phyloP scores from a whole-genome alignment of 2,113 vertebrate genomes.

The Phyllopteryx taeniolatus region DNA sequence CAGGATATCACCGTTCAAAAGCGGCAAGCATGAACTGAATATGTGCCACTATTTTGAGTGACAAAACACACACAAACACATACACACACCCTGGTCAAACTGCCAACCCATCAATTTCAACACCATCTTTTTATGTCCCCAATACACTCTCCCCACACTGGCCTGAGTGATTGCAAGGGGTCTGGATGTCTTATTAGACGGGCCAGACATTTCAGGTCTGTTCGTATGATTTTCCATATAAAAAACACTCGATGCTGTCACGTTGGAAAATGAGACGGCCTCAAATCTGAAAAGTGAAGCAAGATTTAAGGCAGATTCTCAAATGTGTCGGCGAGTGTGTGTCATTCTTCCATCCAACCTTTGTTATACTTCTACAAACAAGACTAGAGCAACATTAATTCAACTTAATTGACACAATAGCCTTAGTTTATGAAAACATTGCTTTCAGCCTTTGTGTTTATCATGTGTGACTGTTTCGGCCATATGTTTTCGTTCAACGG shows the following conservation, averaged over 20 bases:
- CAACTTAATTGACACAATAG: not conserved
- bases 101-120: slow-evolving; percentile 39
- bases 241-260: slow-evolving; percentile 40
- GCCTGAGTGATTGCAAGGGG: slow-evolving; percentile 18
- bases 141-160: slow-evolving; percentile 29
- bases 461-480: not conserved
- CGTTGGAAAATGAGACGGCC: slow-evolving; percentile 19
- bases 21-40: slow-evolving; percentile 43
- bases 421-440: not conserved
- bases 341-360: not conserved
- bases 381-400: not conserved
- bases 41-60: slow-evolving; percentile 23
- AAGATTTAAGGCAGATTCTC: slow-evolving; percentile 5
- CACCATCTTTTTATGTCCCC: slow-evolving; percentile 36
- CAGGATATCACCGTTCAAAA: slow-evolving; percentile 36
- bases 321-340: not conserved
- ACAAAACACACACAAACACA: slow-evolving; percentile 36
- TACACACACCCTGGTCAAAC: slow-evolving; percentile 8
- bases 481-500: not conserved
- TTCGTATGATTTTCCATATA: slow-evolving; percentile 30
- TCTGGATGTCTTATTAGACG: slow-evolving; percentile 38
- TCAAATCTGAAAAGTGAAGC: slow-evolving; percentile 13
- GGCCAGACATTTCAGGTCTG: slow-evolving; percentile 26
- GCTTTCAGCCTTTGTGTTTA: not conserved
- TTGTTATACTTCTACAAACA: not conserved